Base-by-base conservation (phyloP, 2,797 vertebrate species). In the Diceros bicornis region DNA sequence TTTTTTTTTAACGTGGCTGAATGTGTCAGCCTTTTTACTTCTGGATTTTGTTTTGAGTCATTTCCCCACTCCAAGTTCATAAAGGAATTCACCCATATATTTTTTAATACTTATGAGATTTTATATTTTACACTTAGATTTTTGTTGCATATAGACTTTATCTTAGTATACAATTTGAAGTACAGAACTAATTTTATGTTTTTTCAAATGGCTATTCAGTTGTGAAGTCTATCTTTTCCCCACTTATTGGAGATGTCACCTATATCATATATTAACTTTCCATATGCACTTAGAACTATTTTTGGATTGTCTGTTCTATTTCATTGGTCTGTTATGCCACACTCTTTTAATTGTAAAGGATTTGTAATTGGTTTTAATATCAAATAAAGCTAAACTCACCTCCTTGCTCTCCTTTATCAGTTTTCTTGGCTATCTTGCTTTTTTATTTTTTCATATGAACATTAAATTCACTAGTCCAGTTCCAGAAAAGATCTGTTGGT, bases 391-490 rank as follows among this genome's bases (percentile, higher is more conserved):
- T 74, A 44, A 69, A 47, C n/a, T 16, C 11, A 52, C 3, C 17
- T 32, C 84, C 50, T 74, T 79, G 52, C 29, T 89, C 77, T 82
- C 61, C 29, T 93, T 68, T 18, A 64, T 59, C 52, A 50, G 32
- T 37, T 91, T 87, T 82, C 83, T 78, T 94, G 41, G n/a, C 41
- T 78, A 37, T 61, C 55, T 52, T 71, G 29, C 41, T 52, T 37
- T 61, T 21, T 55, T 55, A 4, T 37, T 83, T 96, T 81, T 92
- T 92, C 83, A 77, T 34, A 64, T 57, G 44, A 69, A 69, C 52
- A 68, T 94, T 92, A 89, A 89, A 89, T 62, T 81, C 20, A 72
- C 66, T 96, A 68, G 57, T 32, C 44, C 75, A 85, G 12, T 55
- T 89, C 61, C 78, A 96, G 50, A 81, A 94, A 52, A 94, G 62